phyloP scores from a whole-genome alignment of 1,140 invertebrate genomes.

The Drosophila seguyi region DNA sequence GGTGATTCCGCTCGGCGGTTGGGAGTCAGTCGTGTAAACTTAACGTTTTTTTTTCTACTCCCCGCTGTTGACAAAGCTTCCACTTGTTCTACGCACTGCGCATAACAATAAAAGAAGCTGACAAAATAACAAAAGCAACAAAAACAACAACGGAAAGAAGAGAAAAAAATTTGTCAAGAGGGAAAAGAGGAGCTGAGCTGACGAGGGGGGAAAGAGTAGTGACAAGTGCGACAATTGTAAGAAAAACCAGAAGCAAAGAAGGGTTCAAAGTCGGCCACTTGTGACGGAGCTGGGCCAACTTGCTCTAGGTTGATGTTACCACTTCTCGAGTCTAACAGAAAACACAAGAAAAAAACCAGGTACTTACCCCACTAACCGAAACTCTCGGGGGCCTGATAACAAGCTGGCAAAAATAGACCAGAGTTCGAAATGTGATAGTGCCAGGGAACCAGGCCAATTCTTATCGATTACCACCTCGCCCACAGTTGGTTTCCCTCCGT shows the following conservation, averaged over 20 bases:
- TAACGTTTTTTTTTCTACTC: conserved; percentile 60
- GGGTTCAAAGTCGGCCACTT: conserved; percentile 44
- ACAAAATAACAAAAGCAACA: conserved; percentile 41
- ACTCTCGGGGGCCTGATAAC: conserved; percentile 15
- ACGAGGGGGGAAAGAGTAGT: conserved; percentile 26
- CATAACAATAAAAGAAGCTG: conserved; percentile 78
- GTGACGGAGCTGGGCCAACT: conserved; percentile 40
- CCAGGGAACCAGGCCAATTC: conserved; percentile 22
- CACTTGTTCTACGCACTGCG: conserved; percentile 82
- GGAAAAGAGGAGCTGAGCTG: conserved; percentile 2
- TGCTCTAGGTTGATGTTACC: conserved; percentile 14
- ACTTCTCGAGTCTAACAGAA: not conserved
- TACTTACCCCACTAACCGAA: conserved; percentile 37
- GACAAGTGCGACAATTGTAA: conserved; percentile 80
- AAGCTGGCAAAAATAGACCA: conserved; percentile 10
- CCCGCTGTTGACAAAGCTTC: conserved; percentile 79
- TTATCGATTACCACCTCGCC: conserved; percentile 36
- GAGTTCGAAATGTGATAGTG: conserved; percentile 4
- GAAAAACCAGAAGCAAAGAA: conserved; percentile 51
- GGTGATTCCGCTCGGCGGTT: conserved; percentile 62
- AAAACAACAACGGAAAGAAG: conserved; percentile 13
- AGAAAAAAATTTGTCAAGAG: conserved; percentile 9
- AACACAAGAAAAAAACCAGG: conserved; percentile 21
- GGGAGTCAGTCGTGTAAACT: conserved; percentile 79
- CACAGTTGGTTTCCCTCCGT: not conserved